phyloP scores from a whole-genome alignment of 2,113 vertebrate species.

The Ailurus styani region DNA sequence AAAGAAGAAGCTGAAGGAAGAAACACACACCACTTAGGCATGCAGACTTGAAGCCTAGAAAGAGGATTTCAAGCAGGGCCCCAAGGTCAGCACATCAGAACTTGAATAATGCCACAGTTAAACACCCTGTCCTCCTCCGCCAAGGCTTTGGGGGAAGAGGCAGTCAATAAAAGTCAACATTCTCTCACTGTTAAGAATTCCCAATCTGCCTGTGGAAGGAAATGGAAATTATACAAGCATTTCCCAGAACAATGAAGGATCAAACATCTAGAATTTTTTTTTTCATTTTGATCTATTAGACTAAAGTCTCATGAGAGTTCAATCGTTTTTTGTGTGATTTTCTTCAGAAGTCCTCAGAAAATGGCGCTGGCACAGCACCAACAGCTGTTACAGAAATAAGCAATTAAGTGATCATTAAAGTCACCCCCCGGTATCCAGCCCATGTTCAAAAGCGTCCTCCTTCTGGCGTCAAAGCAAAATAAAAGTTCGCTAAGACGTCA shows the following conservation, averaged over 20 bases:
- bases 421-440: not conserved
- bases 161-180: not conserved
- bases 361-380: not conserved
- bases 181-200: slow-evolving; percentile 26
- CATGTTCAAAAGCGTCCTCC: not conserved
- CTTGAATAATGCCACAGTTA: not conserved
- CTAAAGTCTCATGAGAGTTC: not conserved
- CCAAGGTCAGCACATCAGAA: not conserved
- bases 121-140: not conserved
- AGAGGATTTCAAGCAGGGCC: not conserved
- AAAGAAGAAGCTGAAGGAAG: not conserved
- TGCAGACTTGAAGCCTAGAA: not conserved
- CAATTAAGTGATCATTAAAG: not conserved
- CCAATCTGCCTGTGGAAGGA: slow-evolving; percentile 43
- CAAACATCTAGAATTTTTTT: not conserved
- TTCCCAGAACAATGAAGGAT: slow-evolving; percentile 51
- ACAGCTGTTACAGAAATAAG: not conserved
- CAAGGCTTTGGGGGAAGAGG: not conserved
- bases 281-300: not conserved
- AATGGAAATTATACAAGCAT: slow-evolving; percentile 48
- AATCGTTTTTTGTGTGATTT: not conserved
- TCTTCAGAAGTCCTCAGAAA: slow-evolving; percentile 36
- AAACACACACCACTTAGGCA: not conserved
- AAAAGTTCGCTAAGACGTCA: slow-evolving; percentile 21
- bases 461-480: not conserved